A percentile compares a stretch with the other conserved stretches of the same genome.
phyloP scores from a whole-genome alignment of 2,797 vertebrate species.

The Tympanoctomys barrerae region DNA sequence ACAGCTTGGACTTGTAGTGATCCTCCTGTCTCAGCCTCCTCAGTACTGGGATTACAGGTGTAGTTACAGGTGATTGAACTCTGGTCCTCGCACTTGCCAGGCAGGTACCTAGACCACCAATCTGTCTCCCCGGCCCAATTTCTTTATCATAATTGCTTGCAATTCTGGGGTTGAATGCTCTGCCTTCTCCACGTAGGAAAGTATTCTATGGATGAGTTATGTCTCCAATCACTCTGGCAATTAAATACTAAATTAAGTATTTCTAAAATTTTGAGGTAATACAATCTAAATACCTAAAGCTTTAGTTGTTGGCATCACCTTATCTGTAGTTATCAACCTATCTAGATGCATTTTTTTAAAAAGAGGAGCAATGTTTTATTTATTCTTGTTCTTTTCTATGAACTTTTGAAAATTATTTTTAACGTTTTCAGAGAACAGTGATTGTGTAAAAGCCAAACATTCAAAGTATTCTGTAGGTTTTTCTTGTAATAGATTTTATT shows the following conservation, averaged over 20 bases:
- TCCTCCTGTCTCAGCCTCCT: too few relatives aligned
- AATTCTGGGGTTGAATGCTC: neutral
- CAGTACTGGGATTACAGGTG: too few relatives aligned
- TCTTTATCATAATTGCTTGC: neutral
- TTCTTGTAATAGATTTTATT: conserved; percentile 57
- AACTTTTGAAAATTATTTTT: conserved; percentile 51
- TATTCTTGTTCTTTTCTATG: neutral
- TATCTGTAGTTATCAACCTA: conserved; percentile 32
- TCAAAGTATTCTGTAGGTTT: conserved; percentile 49
- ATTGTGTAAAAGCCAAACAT: conserved; percentile 33
- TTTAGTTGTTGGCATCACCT: conserved; percentile 60
- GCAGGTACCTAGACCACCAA: too few relatives aligned
- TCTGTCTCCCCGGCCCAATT: neutral
- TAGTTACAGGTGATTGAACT: too few relatives aligned
- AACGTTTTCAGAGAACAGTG: conserved; percentile 43
- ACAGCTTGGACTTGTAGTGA: too few relatives aligned
- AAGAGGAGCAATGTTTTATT: conserved; percentile 59
- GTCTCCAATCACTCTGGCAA: neutral
- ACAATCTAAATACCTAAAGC: conserved; percentile 38
- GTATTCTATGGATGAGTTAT: neutral
- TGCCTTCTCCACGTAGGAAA: too few relatives aligned
- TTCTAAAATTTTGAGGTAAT: conserved; percentile 33
- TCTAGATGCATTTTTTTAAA: conserved; percentile 27
- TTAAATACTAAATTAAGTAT: neutral
- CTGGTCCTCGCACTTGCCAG: too few relatives aligned